These are phyloP conservation scores for Nudaria mundana DNA, from an alignment of 2,888 invertebrate genomes.

Conservation along the genomic window DNA sequence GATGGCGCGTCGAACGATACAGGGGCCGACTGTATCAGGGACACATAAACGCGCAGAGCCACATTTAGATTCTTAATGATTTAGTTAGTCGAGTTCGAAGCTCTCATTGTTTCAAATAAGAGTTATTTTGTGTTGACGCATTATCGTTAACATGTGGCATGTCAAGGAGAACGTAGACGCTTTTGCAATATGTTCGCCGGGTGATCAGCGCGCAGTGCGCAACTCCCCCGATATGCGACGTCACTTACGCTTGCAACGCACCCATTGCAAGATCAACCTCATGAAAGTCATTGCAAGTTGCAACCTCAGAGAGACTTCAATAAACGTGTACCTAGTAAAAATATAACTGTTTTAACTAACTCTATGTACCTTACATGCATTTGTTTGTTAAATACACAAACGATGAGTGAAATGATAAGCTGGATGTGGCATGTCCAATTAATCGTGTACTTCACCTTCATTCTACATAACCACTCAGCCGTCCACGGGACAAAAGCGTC, in stretches of 20 bases:
- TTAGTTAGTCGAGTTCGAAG: constrained; percentile 7
- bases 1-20: constrained; percentile 75
- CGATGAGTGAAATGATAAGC: too few relatives aligned
- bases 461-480: too few relatives aligned
- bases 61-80: constrained; percentile 12
- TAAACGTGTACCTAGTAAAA: too few relatives aligned
- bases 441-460: too few relatives aligned
- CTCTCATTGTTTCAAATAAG: constrained; percentile 14
- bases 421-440: too few relatives aligned
- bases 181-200: constrained; percentile 56
- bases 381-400: too few relatives aligned
- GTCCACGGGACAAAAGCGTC: too few relatives aligned
- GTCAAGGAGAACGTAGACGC: constrained; percentile 52
- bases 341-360: too few relatives aligned
- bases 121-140: constrained; percentile 25
- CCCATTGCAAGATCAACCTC: too few relatives aligned
- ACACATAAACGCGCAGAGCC: constrained; percentile 36
- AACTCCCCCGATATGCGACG: constrained; percentile 76
- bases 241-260: constrained; percentile 47
- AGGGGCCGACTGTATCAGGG: constrained; percentile 68
- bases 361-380: too few relatives aligned
- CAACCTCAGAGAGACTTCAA: too few relatives aligned
- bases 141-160: constrained; percentile 22
- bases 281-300: too few relatives aligned
- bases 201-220: constrained; percentile 79